Evolutionary conservation across 2,113 vertebrate genomes (phyloP), one percentile per base, ranked within the genome.

Genomic region (Mola mola): DNA sequence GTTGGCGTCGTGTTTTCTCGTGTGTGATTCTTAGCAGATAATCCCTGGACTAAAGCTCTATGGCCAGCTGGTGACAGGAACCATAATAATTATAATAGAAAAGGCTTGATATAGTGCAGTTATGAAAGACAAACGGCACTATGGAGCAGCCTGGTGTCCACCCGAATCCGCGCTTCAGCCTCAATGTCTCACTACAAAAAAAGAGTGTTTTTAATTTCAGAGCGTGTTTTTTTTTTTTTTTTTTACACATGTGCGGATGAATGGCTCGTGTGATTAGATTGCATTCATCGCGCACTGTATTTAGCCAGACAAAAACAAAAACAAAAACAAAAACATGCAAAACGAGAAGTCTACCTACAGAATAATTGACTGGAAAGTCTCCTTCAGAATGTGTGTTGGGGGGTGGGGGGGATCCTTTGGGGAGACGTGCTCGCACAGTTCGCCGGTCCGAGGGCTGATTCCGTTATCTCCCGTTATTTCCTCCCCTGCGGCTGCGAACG

Each of bases 401-500:
- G n/a, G n/a, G 24, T 17, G 22, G 38, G 57, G 6, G 51, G 66
- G 22, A 33, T 66, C 59, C 44, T 16, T 52, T 36, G 56, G 40
- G 49, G 25, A 26, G 29, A 33, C 13, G 22, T n/a, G 26, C 50
- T 74, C 75, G 1, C 75, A 75, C 77, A 87, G 66, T 78, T 73
- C 26, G 20, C 46, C 59, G 74, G 76, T 85, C 81, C 46, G 31
- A 64, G 68, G 58, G 60, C 55, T 85, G 81, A 84, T 83, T 87
- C 85, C 87, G 74, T 85, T 84, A 77, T 79, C 69, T 75, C 65
- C 62, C 46, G 58, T 79, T 76, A 75, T 61, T 64, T 67, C 63
- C 59, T 48, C 61, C 7, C 33, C 13, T 48, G 15, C n/a, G 24
- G 47, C 66, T 58, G 66, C 58, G 64, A 36, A 69, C 24, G 2